A percentile compares a stretch with the other conserved stretches of the same genome.
Evolutionary conservation across 1,140 invertebrate species (phyloP).

Genomic region (Monomorium pharaonis): DNA sequence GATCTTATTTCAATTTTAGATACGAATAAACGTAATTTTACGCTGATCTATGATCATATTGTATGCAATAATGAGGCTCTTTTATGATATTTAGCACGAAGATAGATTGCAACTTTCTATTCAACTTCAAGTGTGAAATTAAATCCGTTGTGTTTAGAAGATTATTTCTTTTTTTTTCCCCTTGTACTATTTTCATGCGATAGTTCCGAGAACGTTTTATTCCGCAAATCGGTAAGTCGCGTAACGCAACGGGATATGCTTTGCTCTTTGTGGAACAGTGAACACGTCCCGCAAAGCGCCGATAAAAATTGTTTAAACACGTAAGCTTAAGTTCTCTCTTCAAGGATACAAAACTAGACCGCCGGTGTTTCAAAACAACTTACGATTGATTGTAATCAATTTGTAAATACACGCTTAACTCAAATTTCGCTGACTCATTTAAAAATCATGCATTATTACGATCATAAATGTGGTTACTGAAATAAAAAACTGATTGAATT

Average conservation of each 20-base stretch:
- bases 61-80: not conserved
- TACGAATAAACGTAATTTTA: not conserved
- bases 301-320: slow-evolving; percentile 26
- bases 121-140: not conserved
- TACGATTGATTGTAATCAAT: not conserved
- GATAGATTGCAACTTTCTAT: not conserved
- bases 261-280: not conserved
- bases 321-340: slow-evolving; percentile 2
- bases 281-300: not conserved
- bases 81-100: not conserved
- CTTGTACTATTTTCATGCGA: not conserved
- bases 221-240: not conserved
- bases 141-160: not conserved
- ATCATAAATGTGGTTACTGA: not conserved
- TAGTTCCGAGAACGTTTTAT: slow-evolving; percentile 1
- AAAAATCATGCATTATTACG: not conserved
- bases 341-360: slow-evolving; percentile 25
- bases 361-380: slow-evolving; percentile 21
- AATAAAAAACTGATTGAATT: not conserved
- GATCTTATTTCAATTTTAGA: not conserved
- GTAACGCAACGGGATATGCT: not conserved
- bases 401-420: slow-evolving; percentile 24
- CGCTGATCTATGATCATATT: not conserved
- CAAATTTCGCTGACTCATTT: slow-evolving; percentile 40
- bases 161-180: not conserved